Evolutionary conservation across 2,113 vertebrate genomes (phyloP).

Genomic region (Cebidichthys violaceus): DNA sequence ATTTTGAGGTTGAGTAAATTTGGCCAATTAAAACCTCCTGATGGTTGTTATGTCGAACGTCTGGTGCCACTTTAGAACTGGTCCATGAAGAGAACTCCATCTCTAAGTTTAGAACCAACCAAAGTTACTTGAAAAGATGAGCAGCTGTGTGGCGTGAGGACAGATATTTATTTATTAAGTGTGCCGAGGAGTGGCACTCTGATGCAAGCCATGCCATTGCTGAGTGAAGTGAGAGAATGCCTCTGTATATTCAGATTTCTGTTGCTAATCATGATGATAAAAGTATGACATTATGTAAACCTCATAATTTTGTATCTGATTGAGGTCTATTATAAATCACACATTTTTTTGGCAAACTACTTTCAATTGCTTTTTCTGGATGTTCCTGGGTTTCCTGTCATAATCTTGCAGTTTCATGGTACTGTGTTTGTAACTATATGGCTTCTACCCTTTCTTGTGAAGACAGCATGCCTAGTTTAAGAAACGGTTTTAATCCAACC

Average conservation of each 20-base stretch:
- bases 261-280: background rate
- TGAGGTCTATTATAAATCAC: slow-evolving; percentile 12
- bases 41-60: slow-evolving; percentile 28
- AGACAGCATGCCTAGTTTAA: slow-evolving; percentile 64
- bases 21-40: slow-evolving; percentile 43
- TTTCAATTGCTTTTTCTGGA: slow-evolving; percentile 37
- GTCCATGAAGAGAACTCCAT: slow-evolving; percentile 33
- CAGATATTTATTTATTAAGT: slow-evolving; percentile 64
- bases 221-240: slow-evolving; percentile 2
- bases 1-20: slow-evolving; percentile 13
- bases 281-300: slow-evolving; percentile 1
- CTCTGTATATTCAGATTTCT: slow-evolving; percentile 31
- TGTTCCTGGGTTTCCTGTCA: slow-evolving; percentile 28
- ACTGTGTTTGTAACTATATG: slow-evolving; percentile 63
- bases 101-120: slow-evolving; percentile 45
- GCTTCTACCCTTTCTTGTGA: slow-evolving; percentile 41
- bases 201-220: slow-evolving; percentile 29
- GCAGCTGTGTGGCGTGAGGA: slow-evolving; percentile 53
- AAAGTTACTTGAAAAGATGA: slow-evolving; percentile 65
- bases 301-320: slow-evolving; percentile 44
- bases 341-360: slow-evolving; percentile 8
- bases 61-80: slow-evolving; percentile 46
- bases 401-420: slow-evolving; percentile 56
- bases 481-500: slow-evolving; percentile 24
- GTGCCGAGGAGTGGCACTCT: slow-evolving; percentile 30